Base-by-base conservation (phyloP, 1,140 invertebrate genomes). In the Euschistus heros region DNA sequence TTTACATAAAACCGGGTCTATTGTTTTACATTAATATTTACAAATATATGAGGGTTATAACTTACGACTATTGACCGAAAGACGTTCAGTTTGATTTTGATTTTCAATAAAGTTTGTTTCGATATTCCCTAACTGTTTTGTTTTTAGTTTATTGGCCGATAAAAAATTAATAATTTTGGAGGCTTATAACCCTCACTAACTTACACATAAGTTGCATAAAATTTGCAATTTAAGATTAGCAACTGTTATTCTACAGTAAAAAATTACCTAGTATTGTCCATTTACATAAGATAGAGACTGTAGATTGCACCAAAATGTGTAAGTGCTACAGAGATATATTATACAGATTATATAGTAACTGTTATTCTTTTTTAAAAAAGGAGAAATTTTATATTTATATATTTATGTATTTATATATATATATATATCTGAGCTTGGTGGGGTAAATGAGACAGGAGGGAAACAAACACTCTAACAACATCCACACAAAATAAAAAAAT, bases 261-360 rank as follows among this genome's bases (percentile, higher is more conserved):
- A 50, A 57, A 57, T 57, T 57, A 57, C 54, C 54, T 57, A 57
- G 54, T 57, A 57, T 57, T 57, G 54, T 57, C 54, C 54, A 57
- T 57, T 57, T 57, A 57, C 54, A 57, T 57, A 57, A 57, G 24
- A 57, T 24, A 50, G 24, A 57, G 54, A 57, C 54, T 57, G 54
- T 57, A 57, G 54, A 57, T 57, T 57, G 54, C 24, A 57, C 54
- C 54, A 26, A 57, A 37, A 57, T 57, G 54, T 57, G 54, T 57
- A 57, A 57, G 54, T 57, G 24, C 54, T 57, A 57, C 54, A 26
- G 54, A 50, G 47, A 57, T 57, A 37, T 37, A 57, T 8, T 57
- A 57, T 57, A 57, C 54, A 57, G 54, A 27, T 1, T 24, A 57
- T 57, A 24, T 57, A 57, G 24, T 57, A 57, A 57, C 14, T 57